Conservation (phyloP, 2,797 vertebrate genomes). For the Euthynnus affinis region DNA sequence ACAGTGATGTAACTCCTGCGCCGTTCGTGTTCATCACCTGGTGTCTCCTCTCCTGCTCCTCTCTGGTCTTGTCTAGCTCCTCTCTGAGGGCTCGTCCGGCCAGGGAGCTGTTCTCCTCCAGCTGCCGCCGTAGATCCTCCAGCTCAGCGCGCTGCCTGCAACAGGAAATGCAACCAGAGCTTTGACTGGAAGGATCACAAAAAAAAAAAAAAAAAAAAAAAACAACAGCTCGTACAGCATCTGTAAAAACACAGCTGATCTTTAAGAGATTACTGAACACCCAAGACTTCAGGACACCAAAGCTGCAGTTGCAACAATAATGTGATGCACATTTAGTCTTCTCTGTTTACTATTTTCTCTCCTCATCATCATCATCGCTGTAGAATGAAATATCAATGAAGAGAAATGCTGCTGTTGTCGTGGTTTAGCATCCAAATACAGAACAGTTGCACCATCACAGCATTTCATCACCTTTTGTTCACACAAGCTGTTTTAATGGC, state of each 20-base stretch:
- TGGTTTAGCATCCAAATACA: not conserved
- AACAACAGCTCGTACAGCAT: not conserved
- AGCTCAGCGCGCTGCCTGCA: constrained; percentile 91
- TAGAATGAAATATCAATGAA: not conserved
- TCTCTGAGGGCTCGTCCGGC: constrained; percentile 86
- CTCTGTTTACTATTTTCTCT: not conserved
- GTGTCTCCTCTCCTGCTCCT: constrained; percentile 93
- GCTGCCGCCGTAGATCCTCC: constrained; percentile 90
- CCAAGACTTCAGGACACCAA: too few relatives aligned
- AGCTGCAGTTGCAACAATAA: not conserved
- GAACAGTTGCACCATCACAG: too few relatives aligned
- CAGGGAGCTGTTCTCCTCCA: constrained; percentile 90
- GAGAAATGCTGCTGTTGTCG: too few relatives aligned
- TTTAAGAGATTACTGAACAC: not conserved
- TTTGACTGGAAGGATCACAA: not conserved
- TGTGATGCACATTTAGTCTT: not conserved
- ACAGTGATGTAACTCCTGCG: not conserved
- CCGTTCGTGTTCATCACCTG: too few relatives aligned
- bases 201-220: too few relatives aligned
- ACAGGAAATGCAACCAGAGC: not conserved
- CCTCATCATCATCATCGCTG: not conserved
- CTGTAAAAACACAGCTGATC: not conserved
- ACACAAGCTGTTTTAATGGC: too few relatives aligned
- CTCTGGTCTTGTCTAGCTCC: constrained; percentile 89
- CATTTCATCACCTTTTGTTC: too few relatives aligned